Base-by-base conservation (phyloP, 1,140 invertebrate genomes). In the Neuroterus valhalla region DNA sequence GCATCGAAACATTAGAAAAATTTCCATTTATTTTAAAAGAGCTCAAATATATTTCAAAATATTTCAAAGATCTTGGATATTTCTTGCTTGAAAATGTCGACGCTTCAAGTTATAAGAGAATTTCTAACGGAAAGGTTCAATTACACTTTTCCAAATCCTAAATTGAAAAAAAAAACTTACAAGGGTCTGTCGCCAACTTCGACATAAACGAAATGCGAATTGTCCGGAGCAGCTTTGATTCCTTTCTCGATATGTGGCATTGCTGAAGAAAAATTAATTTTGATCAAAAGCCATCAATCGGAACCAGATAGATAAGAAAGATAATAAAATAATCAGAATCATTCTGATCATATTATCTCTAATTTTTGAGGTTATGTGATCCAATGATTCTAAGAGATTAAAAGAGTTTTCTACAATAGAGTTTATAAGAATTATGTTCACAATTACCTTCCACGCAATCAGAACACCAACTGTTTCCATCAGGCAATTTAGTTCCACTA, bases 391-490 rank as follows among this genome's bases (percentile, higher is more conserved):
- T n/a, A n/a, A n/a, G n/a, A n/a, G n/a, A n/a, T n/a, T n/a, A n/a
- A n/a, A 8, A 17, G n/a, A 2, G n/a, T 52, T 50, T 50, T 44
- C 26, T 66, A 12, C 50, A n/a, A 70, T 46, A 5, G 38, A 72
- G 44, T 66, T 66, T 26, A 17, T 66, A 23, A 21, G 14, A 23
- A 23, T 42, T 15, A 2, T 31, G 8, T 55, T 19, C 3, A 71
- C 71, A 70, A 70, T 86, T 89, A 93, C 93, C 94, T 91, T 91
- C 91, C 26, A 94, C 93, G 84, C 95, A 96, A 84, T 96, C 94
- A 2, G 92, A 90, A 80, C 95, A 95, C 95, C 95, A 96, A 83
- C 93, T 95, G 66, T 91, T 79, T 6, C 94, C 94, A 79, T 91
- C 89, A n/a, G 91, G 85, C 45, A 91, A 82, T 84, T 94, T 94